A percentile compares a stretch with the other conserved stretches of the same genome.
Evolutionary conservation across 2,797 vertebrate genomes (phyloP).

Genomic region (Labroides dimidiatus): DNA sequence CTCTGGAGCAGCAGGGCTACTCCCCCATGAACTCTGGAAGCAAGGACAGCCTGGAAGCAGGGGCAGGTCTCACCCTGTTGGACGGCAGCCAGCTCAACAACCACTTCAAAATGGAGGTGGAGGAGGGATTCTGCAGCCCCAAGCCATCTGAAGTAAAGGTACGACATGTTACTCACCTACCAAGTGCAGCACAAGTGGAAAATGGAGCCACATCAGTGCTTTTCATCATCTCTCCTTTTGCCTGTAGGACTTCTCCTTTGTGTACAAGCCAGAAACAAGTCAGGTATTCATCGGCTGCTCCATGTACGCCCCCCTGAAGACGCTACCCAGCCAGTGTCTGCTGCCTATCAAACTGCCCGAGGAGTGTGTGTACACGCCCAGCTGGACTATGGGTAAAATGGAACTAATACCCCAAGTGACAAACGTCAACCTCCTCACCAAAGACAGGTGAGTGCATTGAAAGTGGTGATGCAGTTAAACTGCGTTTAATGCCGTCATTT

Average conservation of each 20-base stretch:
- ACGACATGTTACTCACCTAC: slow-evolving; percentile 7
- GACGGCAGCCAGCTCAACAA: slow-evolving; percentile 89
- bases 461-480: no score
- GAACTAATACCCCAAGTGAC: slow-evolving; percentile 92
- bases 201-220: background rate
- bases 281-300: slow-evolving; percentile 94
- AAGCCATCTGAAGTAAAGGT: slow-evolving; percentile 98
- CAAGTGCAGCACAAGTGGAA: background rate
- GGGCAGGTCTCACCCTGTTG: slow-evolving; percentile 89
- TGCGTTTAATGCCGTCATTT: background rate
- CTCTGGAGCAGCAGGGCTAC: slow-evolving; percentile 96
- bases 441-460: slow-evolving; percentile 88
- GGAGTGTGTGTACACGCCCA: slow-evolving; percentile 95
- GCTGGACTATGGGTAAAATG: slow-evolving; percentile 95
- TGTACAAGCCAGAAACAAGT: slow-evolving; percentile 93
- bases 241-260: slow-evolving; percentile 94
- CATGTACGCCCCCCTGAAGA: slow-evolving; percentile 97
- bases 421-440: slow-evolving; percentile 90
- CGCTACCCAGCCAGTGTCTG: slow-evolving; percentile 95
- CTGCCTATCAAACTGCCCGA: slow-evolving; percentile 93
- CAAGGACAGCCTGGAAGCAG: slow-evolving; percentile 94
- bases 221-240: background rate
- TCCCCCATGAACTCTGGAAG: slow-evolving; percentile 98
- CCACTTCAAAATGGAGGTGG: slow-evolving; percentile 97
- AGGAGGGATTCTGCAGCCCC: slow-evolving; percentile 98